Percentiles rank a stretch among this genome's conserved stretches.
These are phyloP conservation scores for Lepidocyrtoides sp. DNA, from an alignment of 2,888 invertebrate species.

Conservation along the genomic window DNA sequence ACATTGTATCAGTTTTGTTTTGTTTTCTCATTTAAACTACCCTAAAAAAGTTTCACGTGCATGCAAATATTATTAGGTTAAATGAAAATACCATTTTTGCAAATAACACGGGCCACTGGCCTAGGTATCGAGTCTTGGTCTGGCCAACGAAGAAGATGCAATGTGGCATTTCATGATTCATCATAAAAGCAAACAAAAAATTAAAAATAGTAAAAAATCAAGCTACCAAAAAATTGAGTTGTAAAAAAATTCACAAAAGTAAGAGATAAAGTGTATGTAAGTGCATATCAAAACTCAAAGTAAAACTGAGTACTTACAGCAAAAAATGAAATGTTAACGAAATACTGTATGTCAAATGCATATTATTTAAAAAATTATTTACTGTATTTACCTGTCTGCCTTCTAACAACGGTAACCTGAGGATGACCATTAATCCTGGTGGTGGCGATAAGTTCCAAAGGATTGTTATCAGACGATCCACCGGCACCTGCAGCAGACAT, in stretches of 20 bases:
- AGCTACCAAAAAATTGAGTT: constrained; percentile 11
- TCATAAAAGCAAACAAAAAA: constrained; percentile 46
- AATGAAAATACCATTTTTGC: constrained; percentile 68
- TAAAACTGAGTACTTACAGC: background rate
- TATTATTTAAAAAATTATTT: no score
- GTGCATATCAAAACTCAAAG: background rate
- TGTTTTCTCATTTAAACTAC: background rate
- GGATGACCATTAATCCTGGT: constrained; percentile 75
- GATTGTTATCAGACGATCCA: constrained; percentile 63
- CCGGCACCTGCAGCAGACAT: constrained; percentile 72
- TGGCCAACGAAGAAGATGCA: constrained; percentile 45
- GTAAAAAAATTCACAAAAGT: background rate
- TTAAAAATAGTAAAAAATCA: background rate
- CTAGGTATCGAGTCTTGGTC: constrained; percentile 70
- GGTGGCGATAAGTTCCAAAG: constrained; percentile 76
- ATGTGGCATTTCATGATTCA: constrained; percentile 49
- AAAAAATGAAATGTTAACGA: background rate
- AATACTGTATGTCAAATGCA: no score
- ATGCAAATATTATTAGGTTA: constrained; percentile 40
- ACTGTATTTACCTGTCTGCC: constrained; percentile 76
- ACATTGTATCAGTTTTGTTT: background rate
- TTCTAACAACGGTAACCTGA: constrained; percentile 72
- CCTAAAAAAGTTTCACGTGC: background rate
- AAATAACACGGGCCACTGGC: constrained; percentile 72
- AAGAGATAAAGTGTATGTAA: background rate